Base-by-base conservation (phyloP, 2,888 invertebrate species). In the Dryobotodes eremita region DNA sequence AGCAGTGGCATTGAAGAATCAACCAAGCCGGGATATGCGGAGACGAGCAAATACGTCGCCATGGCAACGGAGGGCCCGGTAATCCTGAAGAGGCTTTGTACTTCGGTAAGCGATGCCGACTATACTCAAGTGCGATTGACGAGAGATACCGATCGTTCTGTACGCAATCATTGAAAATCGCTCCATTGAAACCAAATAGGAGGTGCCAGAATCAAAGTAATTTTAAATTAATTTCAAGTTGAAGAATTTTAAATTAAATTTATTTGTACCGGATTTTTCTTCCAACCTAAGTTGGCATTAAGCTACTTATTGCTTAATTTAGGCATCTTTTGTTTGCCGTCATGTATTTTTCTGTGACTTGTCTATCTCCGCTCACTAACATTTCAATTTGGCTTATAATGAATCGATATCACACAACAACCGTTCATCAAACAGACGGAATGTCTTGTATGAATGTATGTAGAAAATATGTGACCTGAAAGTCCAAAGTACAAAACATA, bases 41-140 rank as follows among this genome's bases (percentile, higher is more conserved):
- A 94, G 92, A 89, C 90, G 92, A 93, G 93, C 92, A 95, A 95
- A 95, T 94, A 94, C 95, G 95, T 96, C 89, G 85, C 93, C 94
- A 95, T 95, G 92, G 93, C 83, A 86, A 96, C 96, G 92, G 92
- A 92, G 95, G 95, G 94, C 93, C 92, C 94, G 89, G 93, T 96
- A 96, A 96, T 96, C 96, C 96, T 94, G 92, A 94, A 95, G 95
- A 95, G 94, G 95, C 95, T 96, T 95, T 95, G 92, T 95, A 93
- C 93, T 91, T 92, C 90, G 89, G 89, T 89, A 94, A 94, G 92
- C 93, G 93, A 94, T 94, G 92, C 92, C 92, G 91, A 92, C 92
- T 92, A 91, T 92, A 92, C 92, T 94, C 92, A 90, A 95, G 92
- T 91, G 90, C 92, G 92, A 92, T 93, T 92, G 88, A 89, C 88